Evolutionary conservation across 2,888 invertebrate genomes (phyloP), one percentile per base, ranked within the genome.

Genomic region (Sturmia bella): DNA sequence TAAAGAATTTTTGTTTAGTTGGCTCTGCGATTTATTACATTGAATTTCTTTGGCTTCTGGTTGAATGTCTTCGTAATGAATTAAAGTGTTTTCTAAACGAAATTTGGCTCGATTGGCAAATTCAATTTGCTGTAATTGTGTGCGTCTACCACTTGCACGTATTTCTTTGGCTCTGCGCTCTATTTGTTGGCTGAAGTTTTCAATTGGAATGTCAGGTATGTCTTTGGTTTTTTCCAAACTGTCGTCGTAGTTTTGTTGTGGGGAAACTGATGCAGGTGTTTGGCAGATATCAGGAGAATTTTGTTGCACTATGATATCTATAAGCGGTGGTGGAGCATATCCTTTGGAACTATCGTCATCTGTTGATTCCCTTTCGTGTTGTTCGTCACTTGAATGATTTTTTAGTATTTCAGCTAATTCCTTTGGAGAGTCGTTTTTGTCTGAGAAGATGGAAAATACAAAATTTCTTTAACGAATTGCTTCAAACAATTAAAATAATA

Each of bases 171-270:
- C 89, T 52, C 89, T 86, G 6, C 87, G 85, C 83, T 89, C 87
- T 69, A 89, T 88, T 87, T 89, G 86, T 78, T 87, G 88, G 68
- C 88, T 88, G 68, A 87, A 87, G 69, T 88, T 88, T 80, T 88
- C 88, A 19, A 90, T 86, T 84, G 90, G 89, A 74, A 89, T 87
- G 27, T 86, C 86, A 32, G 89, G 87, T 27, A 88, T 88, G 74
- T 90, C 89, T 80, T 89, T 90, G 12, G 88, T 87, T 74, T 86
- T 85, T 69, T 89, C 88, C 17, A 80, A 72, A 48, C 85, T 85
- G 9, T 84, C 84, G 63, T 83, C 83, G 59, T 64, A 80, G 7
- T 70, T 80, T 54, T 13, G 43, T 37, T 32, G 45, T 0, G 57
- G 43, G 0, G 69, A 54, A 73, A 63, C n/a, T 24, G 69, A 39